Base-by-base conservation (phyloP, 1,140 invertebrate genomes). In the Augochlora pura region DNA sequence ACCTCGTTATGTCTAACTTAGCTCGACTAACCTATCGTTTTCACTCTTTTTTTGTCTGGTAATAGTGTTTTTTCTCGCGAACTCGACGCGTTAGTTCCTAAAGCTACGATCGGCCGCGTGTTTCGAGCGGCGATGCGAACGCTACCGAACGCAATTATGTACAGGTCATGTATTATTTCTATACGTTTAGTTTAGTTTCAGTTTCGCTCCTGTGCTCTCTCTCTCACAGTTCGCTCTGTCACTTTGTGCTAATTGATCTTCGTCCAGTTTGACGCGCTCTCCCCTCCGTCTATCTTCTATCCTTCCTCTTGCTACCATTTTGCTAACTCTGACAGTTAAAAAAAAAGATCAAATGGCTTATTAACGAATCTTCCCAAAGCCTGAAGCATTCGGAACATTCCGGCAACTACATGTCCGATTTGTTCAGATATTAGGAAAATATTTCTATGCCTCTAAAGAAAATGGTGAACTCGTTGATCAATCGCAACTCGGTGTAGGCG, bases 211-310 rank as follows among this genome's bases (percentile, higher is more conserved):
- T 6, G 16, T 66, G 5, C 23, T n/a, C 16, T 2, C 10, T 21
- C 16, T 54, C 49, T 18, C 49, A 46, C 42, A 12, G 49, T 52
- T 39, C 12, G 42, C 18, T 68, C 25, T 49, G 49, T 69, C 7
- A 12, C 54, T 70, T 70, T 70, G n/a, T 70, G 57, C 57, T 25
- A 69, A 77, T 23, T 21, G 67, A 70, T 77, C n/a, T 63, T 77
- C 57, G 42, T 39, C 42, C 74, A 4, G 39, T 69, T 77, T 54
- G 23, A 75, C 6, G n/a, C 16, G n/a, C 27, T 57, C 16, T n/a
- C 2, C 10, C 16, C 49, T 52, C 49, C 49, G 16, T n/a, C 18
- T 18, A 16, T 52, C 49, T 52, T n/a, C 54, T 4, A 21, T n/a
- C 54, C n/a, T n/a, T 21, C 16, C 49, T 46, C 42, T 9, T 10